A percentile compares a stretch with the other conserved stretches of the same genome.
Evolutionary conservation across 1,140 invertebrate genomes (phyloP).

Genomic region (Holcopasites calliopsidis): DNA sequence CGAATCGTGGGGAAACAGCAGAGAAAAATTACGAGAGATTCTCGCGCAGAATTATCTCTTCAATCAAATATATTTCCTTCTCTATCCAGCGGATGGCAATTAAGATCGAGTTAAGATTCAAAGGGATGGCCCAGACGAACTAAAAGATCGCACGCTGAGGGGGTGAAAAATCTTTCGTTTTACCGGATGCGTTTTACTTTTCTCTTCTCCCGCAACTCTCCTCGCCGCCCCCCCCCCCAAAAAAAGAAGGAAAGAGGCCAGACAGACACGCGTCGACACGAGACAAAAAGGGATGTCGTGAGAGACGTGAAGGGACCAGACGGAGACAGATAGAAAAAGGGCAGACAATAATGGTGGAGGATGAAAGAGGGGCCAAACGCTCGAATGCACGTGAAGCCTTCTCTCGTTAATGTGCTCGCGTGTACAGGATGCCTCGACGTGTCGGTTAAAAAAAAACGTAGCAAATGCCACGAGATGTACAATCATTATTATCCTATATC

Average conservation of each 20-base stretch:
- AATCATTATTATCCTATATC: too few relatives aligned
- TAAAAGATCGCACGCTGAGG: constrained; percentile 1
- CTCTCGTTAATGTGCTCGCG: not conserved
- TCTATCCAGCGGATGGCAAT: constrained; percentile 11
- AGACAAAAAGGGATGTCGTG: constrained; percentile 28
- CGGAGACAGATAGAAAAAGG: constrained; percentile 29
- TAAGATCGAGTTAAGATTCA: constrained; percentile 45
- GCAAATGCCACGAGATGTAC: too few relatives aligned
- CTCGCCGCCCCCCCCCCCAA: not conserved
- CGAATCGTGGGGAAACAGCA: too few relatives aligned
- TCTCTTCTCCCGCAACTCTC: constrained; percentile 1
- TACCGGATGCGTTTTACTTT: constrained; percentile 40
- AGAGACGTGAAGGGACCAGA: not conserved
- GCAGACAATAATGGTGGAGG: constrained; percentile 42
- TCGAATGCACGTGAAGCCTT: constrained; percentile 6
- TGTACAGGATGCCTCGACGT: constrained; percentile 1
- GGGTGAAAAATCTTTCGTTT: constrained; percentile 44
- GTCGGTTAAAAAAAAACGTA: constrained; percentile 8
- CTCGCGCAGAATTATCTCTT: too few relatives aligned
- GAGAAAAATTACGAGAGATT: too few relatives aligned
- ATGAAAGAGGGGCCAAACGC: constrained; percentile 30
- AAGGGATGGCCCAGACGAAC: constrained; percentile 14
- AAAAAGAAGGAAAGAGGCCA: not conserved
- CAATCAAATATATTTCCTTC: too few relatives aligned
- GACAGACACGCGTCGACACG: constrained; percentile 50